Evolutionary conservation across 2,113 vertebrate genomes (phyloP).

Genomic region (Globicephala melas): DNA sequence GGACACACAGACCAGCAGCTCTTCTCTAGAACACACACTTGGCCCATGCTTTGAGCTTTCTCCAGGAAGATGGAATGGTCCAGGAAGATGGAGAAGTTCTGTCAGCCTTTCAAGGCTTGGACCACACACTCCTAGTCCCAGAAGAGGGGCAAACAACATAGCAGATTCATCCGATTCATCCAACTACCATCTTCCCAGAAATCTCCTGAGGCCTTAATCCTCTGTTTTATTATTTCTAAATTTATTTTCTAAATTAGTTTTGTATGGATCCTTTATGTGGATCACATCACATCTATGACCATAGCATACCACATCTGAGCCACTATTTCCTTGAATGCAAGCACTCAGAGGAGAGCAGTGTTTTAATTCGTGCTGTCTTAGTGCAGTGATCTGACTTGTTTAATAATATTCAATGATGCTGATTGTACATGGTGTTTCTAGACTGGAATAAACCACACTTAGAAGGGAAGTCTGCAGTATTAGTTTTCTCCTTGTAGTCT

Average conservation of each 20-base stretch:
- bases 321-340: neutral
- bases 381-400: neutral
- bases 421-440: neutral
- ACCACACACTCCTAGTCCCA: neutral
- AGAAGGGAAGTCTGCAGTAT: neutral
- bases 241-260: neutral
- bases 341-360: neutral
- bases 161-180: fast-evolving
- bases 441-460: neutral
- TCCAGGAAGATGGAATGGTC: neutral
- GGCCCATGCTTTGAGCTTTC: neutral
- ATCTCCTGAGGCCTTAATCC: neutral
- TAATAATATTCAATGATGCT: neutral
- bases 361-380: neutral
- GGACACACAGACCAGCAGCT: neutral
- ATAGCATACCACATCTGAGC: fast-evolving
- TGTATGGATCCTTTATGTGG: fast-evolving
- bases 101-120: neutral
- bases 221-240: neutral
- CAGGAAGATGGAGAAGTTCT: neutral
- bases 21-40: too few relatives aligned
- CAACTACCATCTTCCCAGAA: neutral
- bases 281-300: too few relatives aligned
- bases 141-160: neutral
- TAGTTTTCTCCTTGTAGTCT: neutral